Evolutionary conservation across 2,113 vertebrate species (phyloP).

Genomic region (Prionailurus bengalensis): DNA sequence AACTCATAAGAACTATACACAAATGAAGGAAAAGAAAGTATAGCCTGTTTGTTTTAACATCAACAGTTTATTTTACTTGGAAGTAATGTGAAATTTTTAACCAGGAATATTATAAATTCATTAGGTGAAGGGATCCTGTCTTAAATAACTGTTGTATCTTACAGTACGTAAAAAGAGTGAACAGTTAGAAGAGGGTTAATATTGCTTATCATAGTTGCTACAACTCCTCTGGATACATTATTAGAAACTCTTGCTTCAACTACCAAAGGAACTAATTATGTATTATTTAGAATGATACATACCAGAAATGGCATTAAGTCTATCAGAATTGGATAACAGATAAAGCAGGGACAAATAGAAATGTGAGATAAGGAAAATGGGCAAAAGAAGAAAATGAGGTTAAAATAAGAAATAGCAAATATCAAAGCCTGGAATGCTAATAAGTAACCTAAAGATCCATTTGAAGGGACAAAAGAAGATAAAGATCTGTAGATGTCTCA

Average conservation of each 20-base stretch:
- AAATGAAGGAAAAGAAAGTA: not conserved
- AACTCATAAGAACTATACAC: not conserved
- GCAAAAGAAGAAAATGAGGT: not conserved
- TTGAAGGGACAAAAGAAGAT: not conserved
- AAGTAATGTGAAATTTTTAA: not conserved
- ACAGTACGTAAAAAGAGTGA: not conserved
- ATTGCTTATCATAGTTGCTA: not conserved
- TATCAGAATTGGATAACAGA: not conserved
- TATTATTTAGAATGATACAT: not conserved
- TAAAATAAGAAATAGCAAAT: not conserved
- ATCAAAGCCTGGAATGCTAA: slow-evolving; percentile 9
- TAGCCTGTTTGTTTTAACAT: not conserved
- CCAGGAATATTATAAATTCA: not conserved
- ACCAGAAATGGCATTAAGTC: not conserved
- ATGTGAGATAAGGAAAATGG: not conserved
- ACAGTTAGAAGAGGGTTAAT: not conserved
- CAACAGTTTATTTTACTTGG: not conserved
- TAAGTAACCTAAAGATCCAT: not conserved
- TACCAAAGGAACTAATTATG: not conserved
- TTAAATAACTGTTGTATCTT: not conserved
- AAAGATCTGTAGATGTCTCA: not conserved
- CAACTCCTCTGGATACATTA: not conserved
- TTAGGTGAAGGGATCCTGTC: not conserved
- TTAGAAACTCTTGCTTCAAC: not conserved
- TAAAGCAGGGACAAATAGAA: not conserved